Conservation (phyloP, 2,888 invertebrate species). For the Clunio marinus region DNA sequence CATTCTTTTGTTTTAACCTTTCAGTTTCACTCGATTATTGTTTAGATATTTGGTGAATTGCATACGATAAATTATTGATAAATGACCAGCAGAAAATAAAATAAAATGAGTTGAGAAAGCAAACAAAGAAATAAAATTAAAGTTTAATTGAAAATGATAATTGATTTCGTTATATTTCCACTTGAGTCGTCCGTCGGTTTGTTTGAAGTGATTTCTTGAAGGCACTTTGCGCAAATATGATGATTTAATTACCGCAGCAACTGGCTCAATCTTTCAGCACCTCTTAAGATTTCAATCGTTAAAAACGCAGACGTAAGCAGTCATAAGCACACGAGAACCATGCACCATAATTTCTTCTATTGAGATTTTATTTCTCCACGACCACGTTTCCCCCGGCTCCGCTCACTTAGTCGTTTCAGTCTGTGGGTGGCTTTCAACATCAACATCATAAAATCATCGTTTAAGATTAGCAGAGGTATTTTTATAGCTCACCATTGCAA, state of each 20-base stretch:
- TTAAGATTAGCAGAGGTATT: conserved; percentile 10
- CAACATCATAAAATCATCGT: conserved; percentile 9
- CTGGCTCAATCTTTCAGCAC: conserved; percentile 33
- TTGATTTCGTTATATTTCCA: neutral
- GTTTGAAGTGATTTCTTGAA: neutral
- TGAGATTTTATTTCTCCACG: neutral
- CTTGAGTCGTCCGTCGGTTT: neutral
- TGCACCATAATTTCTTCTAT: too few relatives aligned
- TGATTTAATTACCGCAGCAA: conserved; percentile 30
- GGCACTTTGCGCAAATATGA: neutral
- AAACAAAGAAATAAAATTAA: conserved; percentile 33
- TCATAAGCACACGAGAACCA: neutral
- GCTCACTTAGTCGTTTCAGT: neutral
- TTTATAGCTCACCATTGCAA: neutral
- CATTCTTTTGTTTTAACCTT: too few relatives aligned
- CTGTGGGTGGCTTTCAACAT: conserved; percentile 20
- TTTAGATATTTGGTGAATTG: too few relatives aligned
- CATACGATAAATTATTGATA: too few relatives aligned
- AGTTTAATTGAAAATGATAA: conserved; percentile 33
- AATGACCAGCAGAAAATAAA: too few relatives aligned
- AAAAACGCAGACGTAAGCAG: neutral
- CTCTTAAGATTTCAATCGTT: conserved; percentile 21
- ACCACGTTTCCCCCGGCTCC: too few relatives aligned
- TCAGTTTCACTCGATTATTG: too few relatives aligned
- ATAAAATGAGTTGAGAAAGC: neutral